These are phyloP conservation scores for Amniataba percoides DNA, from an alignment of 2,797 vertebrate genomes.

Conservation along the genomic window DNA sequence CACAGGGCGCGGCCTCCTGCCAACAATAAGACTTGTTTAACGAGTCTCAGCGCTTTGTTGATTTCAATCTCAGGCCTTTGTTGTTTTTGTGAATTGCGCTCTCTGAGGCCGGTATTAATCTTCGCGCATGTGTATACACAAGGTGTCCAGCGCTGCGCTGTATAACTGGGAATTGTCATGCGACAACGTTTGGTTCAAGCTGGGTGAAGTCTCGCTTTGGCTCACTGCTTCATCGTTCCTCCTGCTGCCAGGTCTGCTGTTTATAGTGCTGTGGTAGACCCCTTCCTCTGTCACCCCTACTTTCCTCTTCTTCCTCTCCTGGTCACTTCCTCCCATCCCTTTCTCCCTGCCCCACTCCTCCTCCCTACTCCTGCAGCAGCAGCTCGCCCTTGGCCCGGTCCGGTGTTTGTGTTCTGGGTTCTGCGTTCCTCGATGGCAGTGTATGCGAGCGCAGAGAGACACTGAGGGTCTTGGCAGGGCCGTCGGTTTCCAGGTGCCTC, in stretches of 20 bases:
- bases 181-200: slow-evolving; percentile 70
- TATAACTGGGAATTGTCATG: slow-evolving; percentile 80
- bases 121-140: slow-evolving; percentile 78
- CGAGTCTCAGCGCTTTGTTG: slow-evolving; percentile 79
- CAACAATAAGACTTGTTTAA: slow-evolving; percentile 84
- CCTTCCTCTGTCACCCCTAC: slow-evolving; percentile 42
- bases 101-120: slow-evolving; percentile 73
- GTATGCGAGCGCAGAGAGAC: slow-evolving; percentile 57
- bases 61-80: slow-evolving; percentile 73
- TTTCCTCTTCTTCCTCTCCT: slow-evolving; percentile 44
- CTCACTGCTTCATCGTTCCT: slow-evolving; percentile 59
- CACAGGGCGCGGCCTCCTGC: slow-evolving; percentile 58
- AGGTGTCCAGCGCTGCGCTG: slow-evolving; percentile 68
- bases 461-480: slow-evolving; percentile 50
- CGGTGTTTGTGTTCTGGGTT: slow-evolving; percentile 79
- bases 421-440: slow-evolving; percentile 79
- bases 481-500: slow-evolving; percentile 68
- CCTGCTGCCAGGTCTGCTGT: slow-evolving; percentile 59
- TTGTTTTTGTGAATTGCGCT: slow-evolving; percentile 81
- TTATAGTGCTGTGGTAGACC: slow-evolving; percentile 58
- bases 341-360: slow-evolving; percentile 27
- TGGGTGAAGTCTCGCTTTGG: slow-evolving; percentile 68
- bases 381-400: slow-evolving; percentile 64
- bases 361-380: slow-evolving; percentile 49
- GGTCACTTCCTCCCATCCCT: slow-evolving; percentile 36